Evolutionary conservation across 2,888 invertebrate genomes (phyloP), one percentile per base, ranked within the genome.

Genomic region (Agrochola litura): DNA sequence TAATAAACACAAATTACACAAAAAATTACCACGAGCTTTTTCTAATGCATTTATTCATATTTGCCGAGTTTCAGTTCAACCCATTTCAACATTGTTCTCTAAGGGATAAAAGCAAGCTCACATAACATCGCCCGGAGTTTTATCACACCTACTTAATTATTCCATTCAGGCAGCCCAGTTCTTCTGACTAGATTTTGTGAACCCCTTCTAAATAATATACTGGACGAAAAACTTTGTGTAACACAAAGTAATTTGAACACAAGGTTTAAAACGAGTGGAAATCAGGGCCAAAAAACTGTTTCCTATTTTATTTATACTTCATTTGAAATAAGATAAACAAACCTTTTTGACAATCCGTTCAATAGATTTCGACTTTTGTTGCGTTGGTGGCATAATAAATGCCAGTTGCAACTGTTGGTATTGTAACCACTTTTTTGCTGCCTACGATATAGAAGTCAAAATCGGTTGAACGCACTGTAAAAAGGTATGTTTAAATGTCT

Each of bases 91-190:
- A 52, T n/a, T 74, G 46, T 25, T 73, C 74, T 77, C 46, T 56
- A 56, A 74, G 49, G 75, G 25, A 74, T 63, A 30, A 73, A 64
- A 63, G n/a, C 49, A 74, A 81, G 37, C 25, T n/a, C 14, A 77
- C n/a, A 74, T 19, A 12, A 63, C 14, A 56, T 56, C 8, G 2
- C 54, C 14, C 37, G 2, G 54, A n/a, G 30, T 81, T 75, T 82
- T 75, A 75, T 77, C 30, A 82, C 66, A 76, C 25, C 41, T 37
- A 79, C 49, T 82, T 82, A 56, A 56, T 76, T 79, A 82, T 82
- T 76, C 77, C 19, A 82, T 82, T 56, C 63, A 76, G 67, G 56
- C 76, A 67, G 52, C 41, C 66, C 49, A n/a, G 56, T 49, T 76
- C 2, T 19, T 52, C 12, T 6, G 66, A n/a, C 66, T 65, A 76